These are phyloP conservation scores for Neolamprologus devosi DNA, from an alignment of 2,113 vertebrate genomes.

Conservation along the genomic window DNA sequence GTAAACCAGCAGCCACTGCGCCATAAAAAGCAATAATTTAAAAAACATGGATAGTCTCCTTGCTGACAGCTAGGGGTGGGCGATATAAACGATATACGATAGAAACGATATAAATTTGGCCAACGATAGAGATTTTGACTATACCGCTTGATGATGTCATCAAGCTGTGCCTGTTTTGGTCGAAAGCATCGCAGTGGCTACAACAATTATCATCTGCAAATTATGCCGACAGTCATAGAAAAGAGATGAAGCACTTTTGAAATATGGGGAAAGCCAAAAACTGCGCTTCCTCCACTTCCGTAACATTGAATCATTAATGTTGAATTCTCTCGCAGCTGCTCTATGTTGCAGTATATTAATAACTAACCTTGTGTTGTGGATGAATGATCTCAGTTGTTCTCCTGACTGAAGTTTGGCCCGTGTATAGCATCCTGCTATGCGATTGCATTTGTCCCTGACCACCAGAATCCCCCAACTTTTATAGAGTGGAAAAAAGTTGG, in stretches of 20 bases:
- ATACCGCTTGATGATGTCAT: background rate
- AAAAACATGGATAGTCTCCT: background rate
- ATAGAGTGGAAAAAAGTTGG: fast-evolving
- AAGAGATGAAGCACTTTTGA: background rate
- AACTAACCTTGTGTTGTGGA: fast-evolving
- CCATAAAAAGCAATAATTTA: background rate
- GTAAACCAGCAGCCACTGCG: background rate
- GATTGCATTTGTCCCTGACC: background rate
- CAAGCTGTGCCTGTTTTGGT: background rate
- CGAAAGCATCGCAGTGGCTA: background rate
- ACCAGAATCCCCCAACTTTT: background rate
- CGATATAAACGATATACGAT: fast-evolving
- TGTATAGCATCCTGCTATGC: background rate
- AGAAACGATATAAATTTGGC: background rate
- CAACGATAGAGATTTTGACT: background rate
- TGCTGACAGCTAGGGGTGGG: background rate
- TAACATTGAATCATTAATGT: background rate
- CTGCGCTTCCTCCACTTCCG: fast-evolving
- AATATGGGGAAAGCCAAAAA: background rate
- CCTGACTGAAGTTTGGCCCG: fast-evolving
- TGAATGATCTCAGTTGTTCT: background rate
- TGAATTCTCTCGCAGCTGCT: background rate
- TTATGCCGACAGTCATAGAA: background rate
- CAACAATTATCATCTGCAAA: background rate
- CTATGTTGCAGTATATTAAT: background rate